Evolutionary conservation across 1,140 invertebrate species (phyloP).

Genomic region (Drosophila bipectinata): DNA sequence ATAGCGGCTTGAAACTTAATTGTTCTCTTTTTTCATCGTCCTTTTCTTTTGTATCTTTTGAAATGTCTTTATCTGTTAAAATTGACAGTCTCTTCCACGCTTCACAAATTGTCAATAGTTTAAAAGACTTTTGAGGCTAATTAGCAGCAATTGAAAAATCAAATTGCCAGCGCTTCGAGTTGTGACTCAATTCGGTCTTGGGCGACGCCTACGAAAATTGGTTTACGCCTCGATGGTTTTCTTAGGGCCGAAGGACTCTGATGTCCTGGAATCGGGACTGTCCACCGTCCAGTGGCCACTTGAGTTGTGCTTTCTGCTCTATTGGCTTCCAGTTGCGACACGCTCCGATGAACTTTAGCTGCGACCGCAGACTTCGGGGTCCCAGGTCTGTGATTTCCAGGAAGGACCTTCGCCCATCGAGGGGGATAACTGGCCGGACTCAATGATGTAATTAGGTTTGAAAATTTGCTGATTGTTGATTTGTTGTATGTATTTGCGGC

Average conservation of each 20-base stretch:
- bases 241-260: slow-evolving; percentile 43
- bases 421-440: slow-evolving; percentile 22
- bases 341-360: slow-evolving; percentile 53
- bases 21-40: background rate
- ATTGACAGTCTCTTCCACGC: slow-evolving; percentile 24
- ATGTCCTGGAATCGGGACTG: slow-evolving; percentile 36
- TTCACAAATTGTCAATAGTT: slow-evolving; percentile 68
- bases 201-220: slow-evolving; percentile 56
- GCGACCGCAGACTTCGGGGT: slow-evolving; percentile 57
- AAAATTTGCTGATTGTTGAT: slow-evolving; percentile 72
- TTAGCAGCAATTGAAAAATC: slow-evolving; percentile 80
- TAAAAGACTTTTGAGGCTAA: slow-evolving; percentile 47
- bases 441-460: slow-evolving; percentile 71
- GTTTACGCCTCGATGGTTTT: slow-evolving; percentile 58
- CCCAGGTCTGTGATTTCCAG: slow-evolving; percentile 49
- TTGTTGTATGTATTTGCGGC: slow-evolving; percentile 49
- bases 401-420: slow-evolving; percentile 43
- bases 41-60: background rate
- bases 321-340: slow-evolving; percentile 71
- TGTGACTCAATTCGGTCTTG: slow-evolving; percentile 39
- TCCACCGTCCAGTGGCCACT: slow-evolving; percentile 54
- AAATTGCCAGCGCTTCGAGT: slow-evolving; percentile 50
- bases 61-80: slow-evolving; percentile 19
- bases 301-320: slow-evolving; percentile 78
- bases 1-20: background rate